Evolutionary conservation across 35 echinoderm and acorn worm genomes (phyloP).

Genomic region (Antedon bifida): DNA sequence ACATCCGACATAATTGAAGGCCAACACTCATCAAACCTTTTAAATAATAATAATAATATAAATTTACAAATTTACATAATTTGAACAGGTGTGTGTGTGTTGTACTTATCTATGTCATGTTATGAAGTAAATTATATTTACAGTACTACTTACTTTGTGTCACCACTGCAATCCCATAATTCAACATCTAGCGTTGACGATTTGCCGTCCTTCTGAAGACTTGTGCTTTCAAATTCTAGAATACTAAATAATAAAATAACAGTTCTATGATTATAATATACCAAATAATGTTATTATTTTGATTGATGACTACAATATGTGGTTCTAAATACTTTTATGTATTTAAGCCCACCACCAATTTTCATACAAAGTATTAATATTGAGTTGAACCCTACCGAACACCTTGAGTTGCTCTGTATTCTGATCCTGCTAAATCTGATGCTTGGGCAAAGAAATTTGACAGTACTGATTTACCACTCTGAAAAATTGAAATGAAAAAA

Average conservation of each 20-base stretch:
- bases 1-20: constrained; percentile 78
- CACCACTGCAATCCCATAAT: constrained; percentile 99
- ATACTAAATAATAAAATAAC: constrained; percentile 42
- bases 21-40: constrained; percentile 99
- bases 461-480: constrained; percentile 81
- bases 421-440: constrained; percentile 73
- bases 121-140: not conserved
- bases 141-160: constrained; percentile 70
- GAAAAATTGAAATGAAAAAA: not conserved
- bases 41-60: not conserved
- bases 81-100: not conserved
- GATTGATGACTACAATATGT: too few relatives aligned
- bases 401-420: constrained; percentile 84
- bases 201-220: constrained; percentile 24
- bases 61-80: not conserved
- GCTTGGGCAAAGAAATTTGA: constrained; percentile 93
- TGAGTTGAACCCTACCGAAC: constrained; percentile 90
- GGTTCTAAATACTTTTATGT: too few relatives aligned
- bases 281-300: too few relatives aligned
- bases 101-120: too few relatives aligned
- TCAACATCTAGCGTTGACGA: constrained; percentile 69
- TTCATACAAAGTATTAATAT: too few relatives aligned
- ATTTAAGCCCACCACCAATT: too few relatives aligned
- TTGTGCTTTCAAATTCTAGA: constrained; percentile 83
- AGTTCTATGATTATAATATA: too few relatives aligned